A percentile compares a stretch with the other conserved stretches of the same genome.
Evolutionary conservation across 2,113 vertebrate species (phyloP).

Genomic region (Plecotus auritus): DNA sequence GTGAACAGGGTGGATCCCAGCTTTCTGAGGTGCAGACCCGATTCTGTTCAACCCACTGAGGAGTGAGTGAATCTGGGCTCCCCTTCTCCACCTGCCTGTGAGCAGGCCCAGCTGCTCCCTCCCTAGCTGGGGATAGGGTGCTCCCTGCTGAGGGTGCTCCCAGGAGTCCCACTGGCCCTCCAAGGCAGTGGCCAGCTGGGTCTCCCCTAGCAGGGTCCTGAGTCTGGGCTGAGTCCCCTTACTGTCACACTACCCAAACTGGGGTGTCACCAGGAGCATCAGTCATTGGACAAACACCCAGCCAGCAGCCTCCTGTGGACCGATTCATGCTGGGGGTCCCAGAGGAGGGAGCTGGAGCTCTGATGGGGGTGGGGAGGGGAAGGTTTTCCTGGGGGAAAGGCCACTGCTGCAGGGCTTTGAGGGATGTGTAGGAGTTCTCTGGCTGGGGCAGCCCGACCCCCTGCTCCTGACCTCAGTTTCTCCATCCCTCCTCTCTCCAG

Average conservation of each 20-base stretch:
- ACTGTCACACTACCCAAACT: too few species aligned
- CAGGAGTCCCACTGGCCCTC: background rate
- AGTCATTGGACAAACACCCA: too few species aligned
- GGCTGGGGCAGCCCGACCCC: too few species aligned
- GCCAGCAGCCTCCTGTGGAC: background rate
- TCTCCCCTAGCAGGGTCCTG: background rate
- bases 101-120: background rate
- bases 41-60: background rate
- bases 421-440: background rate
- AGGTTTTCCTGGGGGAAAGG: background rate
- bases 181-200: background rate
- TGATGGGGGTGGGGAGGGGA: background rate
- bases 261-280: background rate
- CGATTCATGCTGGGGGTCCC: too few species aligned
- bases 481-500: background rate
- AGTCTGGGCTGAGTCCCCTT: background rate
- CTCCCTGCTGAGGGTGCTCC: background rate
- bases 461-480: background rate
- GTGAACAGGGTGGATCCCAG: accelerated
- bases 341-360: background rate
- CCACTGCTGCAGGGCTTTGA: background rate
- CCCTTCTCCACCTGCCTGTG: background rate
- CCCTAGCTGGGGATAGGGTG: background rate
- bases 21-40: background rate
- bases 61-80: too few species aligned